These are phyloP conservation scores for Arrhamphus sclerolepis DNA, from an alignment of 2,797 vertebrate species.

Conservation along the genomic window DNA sequence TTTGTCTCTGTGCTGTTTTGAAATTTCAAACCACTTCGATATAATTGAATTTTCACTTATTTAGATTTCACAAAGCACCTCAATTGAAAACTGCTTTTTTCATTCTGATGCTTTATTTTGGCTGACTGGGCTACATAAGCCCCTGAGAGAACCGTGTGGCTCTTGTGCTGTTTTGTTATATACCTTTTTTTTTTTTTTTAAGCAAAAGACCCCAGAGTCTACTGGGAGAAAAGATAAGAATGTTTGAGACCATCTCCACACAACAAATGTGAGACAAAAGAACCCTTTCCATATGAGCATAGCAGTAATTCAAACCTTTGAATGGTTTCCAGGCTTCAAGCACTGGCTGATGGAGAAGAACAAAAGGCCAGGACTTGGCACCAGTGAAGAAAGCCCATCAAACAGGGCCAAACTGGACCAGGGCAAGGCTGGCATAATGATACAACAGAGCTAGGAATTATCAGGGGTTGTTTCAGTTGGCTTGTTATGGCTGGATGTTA, in stretches of 20 bases:
- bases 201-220: slow-evolving; percentile 39
- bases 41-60: not conserved
- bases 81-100: not conserved
- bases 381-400: slow-evolving; percentile 49
- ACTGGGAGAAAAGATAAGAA: slow-evolving; percentile 42
- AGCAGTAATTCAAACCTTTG: slow-evolving; percentile 70
- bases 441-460: slow-evolving; percentile 57
- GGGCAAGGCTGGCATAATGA: slow-evolving; percentile 54
- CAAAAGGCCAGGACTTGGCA: slow-evolving; percentile 73
- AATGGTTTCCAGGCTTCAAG: slow-evolving; percentile 77
- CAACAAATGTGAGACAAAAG: slow-evolving; percentile 68
- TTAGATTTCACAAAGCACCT: not conserved
- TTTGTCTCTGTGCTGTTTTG: no score
- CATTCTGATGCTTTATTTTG: slow-evolving; percentile 31
- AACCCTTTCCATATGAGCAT: slow-evolving; percentile 71
- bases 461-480: slow-evolving; percentile 60
- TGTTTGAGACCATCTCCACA: slow-evolving; percentile 67
- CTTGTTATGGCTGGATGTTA: slow-evolving; percentile 33
- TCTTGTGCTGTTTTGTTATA: slow-evolving; percentile 57
- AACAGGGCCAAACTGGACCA: slow-evolving; percentile 66
- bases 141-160: slow-evolving; percentile 30
- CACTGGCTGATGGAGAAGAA: slow-evolving; percentile 73
- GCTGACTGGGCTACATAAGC: slow-evolving; percentile 27
- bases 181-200: slow-evolving; percentile 57
- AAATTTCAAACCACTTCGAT: not conserved